Conservation (phyloP, 2,888 invertebrate species). For the Caenorhabditis panamensis region DNA sequence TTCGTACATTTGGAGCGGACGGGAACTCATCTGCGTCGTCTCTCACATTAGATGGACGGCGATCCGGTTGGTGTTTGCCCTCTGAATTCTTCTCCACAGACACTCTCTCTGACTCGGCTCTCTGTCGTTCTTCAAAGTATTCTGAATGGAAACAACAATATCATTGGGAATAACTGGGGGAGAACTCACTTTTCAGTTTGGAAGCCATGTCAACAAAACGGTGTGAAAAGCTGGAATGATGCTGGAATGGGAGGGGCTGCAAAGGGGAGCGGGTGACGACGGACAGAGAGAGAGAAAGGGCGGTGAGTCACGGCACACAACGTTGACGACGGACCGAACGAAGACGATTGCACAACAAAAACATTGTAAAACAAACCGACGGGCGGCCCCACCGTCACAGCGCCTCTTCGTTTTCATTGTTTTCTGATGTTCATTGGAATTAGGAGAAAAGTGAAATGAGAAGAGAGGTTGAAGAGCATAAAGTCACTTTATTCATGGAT, state of each 20-base stretch:
- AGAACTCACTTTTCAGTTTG: conserved; percentile 48
- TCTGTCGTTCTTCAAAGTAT: conserved; percentile 28
- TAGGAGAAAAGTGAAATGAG: not conserved
- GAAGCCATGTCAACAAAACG: conserved; percentile 44
- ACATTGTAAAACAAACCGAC: conserved; percentile 38
- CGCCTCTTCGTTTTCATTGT: not conserved
- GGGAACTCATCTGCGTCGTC: conserved; percentile 31
- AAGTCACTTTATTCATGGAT: no score
- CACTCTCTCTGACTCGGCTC: conserved; percentile 11
- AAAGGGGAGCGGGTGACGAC: conserved; percentile 15
- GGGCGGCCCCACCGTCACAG: conserved; percentile 1
- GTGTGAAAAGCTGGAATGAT: conserved; percentile 12
- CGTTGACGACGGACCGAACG: conserved; percentile 18
- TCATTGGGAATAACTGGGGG: not conserved
- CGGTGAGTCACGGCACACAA: conserved; percentile 31
- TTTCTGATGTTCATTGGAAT: not conserved
- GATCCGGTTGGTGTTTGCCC: conserved; percentile 10
- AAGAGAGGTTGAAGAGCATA: not conserved
- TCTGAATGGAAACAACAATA: not conserved
- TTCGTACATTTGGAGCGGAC: conserved; percentile 25
- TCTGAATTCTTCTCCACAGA: not conserved
- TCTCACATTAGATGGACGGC: conserved; percentile 9
- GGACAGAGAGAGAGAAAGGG: conserved; percentile 3
- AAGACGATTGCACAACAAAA: conserved; percentile 35
- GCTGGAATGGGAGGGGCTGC: conserved; percentile 2